Conservation (phyloP, 2,888 invertebrate species). For the Parnassius orleans region DNA sequence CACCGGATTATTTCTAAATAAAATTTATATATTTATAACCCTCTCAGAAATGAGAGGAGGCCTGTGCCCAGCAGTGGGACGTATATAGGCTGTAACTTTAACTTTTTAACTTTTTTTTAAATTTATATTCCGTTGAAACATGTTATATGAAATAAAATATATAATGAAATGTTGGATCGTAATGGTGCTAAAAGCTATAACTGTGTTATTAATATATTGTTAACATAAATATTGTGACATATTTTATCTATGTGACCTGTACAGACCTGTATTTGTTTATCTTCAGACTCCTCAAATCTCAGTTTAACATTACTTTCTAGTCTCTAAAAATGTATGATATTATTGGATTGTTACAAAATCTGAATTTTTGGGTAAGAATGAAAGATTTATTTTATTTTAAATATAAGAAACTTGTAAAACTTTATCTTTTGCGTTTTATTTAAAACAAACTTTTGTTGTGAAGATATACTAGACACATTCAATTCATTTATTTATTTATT, state of each 20-base stretch:
- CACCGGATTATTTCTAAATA: not conserved
- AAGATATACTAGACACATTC: no score
- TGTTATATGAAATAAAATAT: constrained; percentile 22
- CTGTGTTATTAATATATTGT: constrained; percentile 28
- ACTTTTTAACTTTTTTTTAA: no score
- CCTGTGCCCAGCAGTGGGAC: no score
- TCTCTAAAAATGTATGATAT: constrained; percentile 65
- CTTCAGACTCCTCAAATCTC: constrained; percentile 47
- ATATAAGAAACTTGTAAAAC: constrained; percentile 48
- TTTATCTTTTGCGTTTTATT: constrained; percentile 34
- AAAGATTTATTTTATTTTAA: constrained; percentile 66
- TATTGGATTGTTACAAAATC: constrained; percentile 63
- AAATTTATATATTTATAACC: no score
- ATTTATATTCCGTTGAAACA: not conserved
- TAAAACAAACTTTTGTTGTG: not conserved
- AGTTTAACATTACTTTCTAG: constrained; percentile 73
- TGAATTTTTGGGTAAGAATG: constrained; percentile 61
- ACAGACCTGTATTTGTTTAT: constrained; percentile 30
- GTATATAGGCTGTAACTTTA: no score
- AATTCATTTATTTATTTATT: no score
- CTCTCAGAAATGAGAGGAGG: no score
- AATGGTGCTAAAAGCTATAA: constrained; percentile 53
- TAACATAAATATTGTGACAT: constrained; percentile 36
- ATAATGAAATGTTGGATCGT: constrained; percentile 47
- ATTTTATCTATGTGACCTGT: constrained; percentile 30